These are phyloP conservation scores for Sebastes oblongus DNA, from an alignment of 2,797 vertebrate species.

Conservation along the genomic window DNA sequence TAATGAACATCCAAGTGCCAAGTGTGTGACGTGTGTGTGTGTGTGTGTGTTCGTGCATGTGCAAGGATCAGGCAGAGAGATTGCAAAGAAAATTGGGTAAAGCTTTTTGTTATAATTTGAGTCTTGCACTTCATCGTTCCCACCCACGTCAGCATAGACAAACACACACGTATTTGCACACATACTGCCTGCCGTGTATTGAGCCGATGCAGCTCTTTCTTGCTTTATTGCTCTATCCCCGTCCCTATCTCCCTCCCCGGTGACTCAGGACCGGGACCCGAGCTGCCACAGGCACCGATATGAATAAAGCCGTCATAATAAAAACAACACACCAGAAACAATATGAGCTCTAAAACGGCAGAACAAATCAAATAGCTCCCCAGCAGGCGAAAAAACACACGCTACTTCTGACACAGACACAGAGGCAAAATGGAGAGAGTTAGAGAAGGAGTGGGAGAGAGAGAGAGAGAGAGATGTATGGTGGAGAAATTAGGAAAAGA, in stretches of 20 bases:
- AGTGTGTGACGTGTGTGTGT: constrained; percentile 1
- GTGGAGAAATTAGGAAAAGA: constrained; percentile 33
- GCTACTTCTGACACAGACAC: constrained; percentile 38
- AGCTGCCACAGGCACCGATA: constrained; percentile 64
- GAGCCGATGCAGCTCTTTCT: constrained; percentile 66
- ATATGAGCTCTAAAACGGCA: constrained; percentile 76
- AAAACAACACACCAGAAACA: constrained; percentile 72
- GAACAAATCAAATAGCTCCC: constrained; percentile 72
- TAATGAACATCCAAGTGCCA: constrained; percentile 50
- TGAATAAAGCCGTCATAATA: constrained; percentile 76
- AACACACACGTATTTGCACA: constrained; percentile 9
- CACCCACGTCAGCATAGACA: constrained; percentile 36
- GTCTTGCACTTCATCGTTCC: constrained; percentile 25
- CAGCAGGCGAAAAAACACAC: constrained; percentile 58
- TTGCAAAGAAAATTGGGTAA: constrained; percentile 29
- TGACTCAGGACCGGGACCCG: constrained; percentile 57
- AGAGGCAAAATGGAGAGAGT: constrained; percentile 40
- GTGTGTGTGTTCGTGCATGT: constrained; percentile 21
- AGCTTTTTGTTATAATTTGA: constrained; percentile 51
- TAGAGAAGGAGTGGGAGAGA: neutral
- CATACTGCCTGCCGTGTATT: constrained; percentile 24
- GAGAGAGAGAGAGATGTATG: constrained; percentile 13
- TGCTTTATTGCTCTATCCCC: constrained; percentile 72
- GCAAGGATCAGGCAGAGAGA: constrained; percentile 11
- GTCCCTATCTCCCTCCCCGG: constrained; percentile 57